Conservation (phyloP, 2,797 vertebrate species). For the Anabas testudineus region DNA sequence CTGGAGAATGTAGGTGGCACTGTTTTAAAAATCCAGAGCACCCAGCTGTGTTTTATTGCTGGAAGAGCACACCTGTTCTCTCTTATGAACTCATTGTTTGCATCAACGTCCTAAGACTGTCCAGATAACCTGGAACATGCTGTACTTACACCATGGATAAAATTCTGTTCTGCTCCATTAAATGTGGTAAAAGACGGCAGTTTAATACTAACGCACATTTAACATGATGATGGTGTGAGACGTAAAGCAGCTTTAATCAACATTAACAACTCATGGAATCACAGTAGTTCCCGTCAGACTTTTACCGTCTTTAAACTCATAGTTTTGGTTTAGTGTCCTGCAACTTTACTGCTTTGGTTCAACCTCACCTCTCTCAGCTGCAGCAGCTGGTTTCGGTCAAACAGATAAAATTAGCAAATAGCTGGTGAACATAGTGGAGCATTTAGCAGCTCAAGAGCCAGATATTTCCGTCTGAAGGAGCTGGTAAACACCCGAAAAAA, state of each 20-base stretch:
- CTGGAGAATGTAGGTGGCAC: neutral
- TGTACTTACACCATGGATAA: neutral
- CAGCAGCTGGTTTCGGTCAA: neutral
- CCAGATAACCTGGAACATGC: neutral
- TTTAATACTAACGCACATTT: neutral
- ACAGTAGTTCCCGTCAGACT: neutral
- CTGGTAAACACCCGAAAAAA: slow-evolving; percentile 7
- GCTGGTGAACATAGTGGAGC: neutral
- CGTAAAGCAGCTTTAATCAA: neutral
- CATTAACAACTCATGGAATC: neutral
- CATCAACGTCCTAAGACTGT: neutral
- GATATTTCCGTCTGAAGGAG: neutral
- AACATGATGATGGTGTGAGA: neutral
- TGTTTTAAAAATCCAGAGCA: neutral
- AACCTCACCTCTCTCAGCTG: neutral
- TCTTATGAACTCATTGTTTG: neutral
- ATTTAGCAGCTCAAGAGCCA: neutral
- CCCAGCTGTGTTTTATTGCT: neutral
- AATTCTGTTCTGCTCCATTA: too few species aligned
- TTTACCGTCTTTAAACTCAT: neutral
- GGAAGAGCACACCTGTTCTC: neutral
- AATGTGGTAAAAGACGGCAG: neutral
- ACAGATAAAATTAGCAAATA: neutral
- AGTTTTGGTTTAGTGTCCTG: neutral
- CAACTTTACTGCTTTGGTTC: neutral